These are phyloP conservation scores for Pectinophora gossypiella DNA, from an alignment of 1,140 invertebrate species.

Conservation along the genomic window DNA sequence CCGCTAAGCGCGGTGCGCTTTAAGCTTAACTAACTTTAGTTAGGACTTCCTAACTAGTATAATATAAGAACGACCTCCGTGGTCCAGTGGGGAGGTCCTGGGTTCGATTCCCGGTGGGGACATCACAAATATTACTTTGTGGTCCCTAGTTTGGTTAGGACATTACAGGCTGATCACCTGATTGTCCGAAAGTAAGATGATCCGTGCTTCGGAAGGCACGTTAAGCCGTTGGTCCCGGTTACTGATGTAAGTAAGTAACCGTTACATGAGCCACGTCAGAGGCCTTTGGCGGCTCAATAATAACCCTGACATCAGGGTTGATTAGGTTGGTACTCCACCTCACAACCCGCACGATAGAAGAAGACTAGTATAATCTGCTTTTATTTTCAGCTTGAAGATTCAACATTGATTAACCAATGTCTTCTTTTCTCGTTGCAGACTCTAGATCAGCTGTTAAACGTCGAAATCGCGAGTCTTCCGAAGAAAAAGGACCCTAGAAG, in stretches of 20 bases:
- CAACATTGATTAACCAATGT: not conserved
- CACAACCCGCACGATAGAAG: not conserved
- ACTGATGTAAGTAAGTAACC: not conserved
- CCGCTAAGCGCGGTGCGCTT: too few relatives aligned
- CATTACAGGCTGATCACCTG: too few relatives aligned
- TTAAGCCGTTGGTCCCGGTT: too few relatives aligned
- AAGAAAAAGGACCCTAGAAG: slow-evolving; percentile 1
- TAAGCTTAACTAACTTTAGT: too few relatives aligned
- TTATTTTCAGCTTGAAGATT: not conserved
- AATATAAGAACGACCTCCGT: too few relatives aligned
- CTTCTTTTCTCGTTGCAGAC: slow-evolving; percentile 1
- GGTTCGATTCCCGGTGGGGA: too few relatives aligned
- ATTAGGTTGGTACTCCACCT: not conserved
- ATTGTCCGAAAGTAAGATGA: too few relatives aligned
- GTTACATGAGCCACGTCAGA: not conserved
- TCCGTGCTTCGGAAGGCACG: too few relatives aligned
- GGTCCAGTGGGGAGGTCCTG: too few relatives aligned
- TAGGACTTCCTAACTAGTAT: too few relatives aligned
- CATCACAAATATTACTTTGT: too few relatives aligned
- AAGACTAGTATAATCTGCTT: not conserved
- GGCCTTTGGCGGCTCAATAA: not conserved
- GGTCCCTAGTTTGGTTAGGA: too few relatives aligned
- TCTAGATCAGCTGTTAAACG: not conserved
- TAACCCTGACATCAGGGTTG: not conserved
- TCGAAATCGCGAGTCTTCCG: not conserved